phyloP scores from a whole-genome alignment of 2,888 invertebrate species.

The Sylvicola cinctus region DNA sequence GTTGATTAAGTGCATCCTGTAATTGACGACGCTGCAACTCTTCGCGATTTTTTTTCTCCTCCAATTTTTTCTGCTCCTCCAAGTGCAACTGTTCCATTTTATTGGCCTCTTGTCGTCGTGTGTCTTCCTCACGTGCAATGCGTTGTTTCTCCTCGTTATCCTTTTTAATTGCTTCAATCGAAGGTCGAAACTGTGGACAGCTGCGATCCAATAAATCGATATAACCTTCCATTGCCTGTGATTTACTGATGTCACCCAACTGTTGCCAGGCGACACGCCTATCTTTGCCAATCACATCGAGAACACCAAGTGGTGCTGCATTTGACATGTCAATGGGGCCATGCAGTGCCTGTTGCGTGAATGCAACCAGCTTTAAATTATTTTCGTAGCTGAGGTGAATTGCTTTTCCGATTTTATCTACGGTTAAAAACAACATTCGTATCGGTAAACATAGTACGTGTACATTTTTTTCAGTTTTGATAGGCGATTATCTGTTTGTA shows the following conservation, averaged over 20 bases:
- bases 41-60: constrained; percentile 14
- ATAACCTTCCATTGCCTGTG: constrained; percentile 84
- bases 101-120: constrained; percentile 12
- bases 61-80: constrained; percentile 23
- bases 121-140: constrained; percentile 27
- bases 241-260: constrained; percentile 63
- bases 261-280: constrained; percentile 85
- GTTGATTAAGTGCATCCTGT: constrained; percentile 89
- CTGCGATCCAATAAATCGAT: constrained; percentile 66
- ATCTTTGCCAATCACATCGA: constrained; percentile 90
- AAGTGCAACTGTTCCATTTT: constrained; percentile 37
- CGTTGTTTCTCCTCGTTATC: constrained; percentile 64
- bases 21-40: constrained; percentile 43
- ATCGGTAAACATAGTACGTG: constrained; percentile 6
- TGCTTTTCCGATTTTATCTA: constrained; percentile 96
- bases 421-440: constrained; percentile 14
- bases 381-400: constrained; percentile 87
- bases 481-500: constrained; percentile 1
- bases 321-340: constrained; percentile 58
- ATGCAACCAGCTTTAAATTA: constrained; percentile 75
- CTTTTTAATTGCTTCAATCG: constrained; percentile 75
- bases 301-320: constrained; percentile 65
- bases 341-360: constrained; percentile 75
- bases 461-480: no score
- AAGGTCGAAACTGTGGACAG: constrained; percentile 80